Evolutionary conservation across 1,140 invertebrate genomes (phyloP), one percentile per base, ranked within the genome.

Genomic region (Caenorhabditis remanei): DNA sequence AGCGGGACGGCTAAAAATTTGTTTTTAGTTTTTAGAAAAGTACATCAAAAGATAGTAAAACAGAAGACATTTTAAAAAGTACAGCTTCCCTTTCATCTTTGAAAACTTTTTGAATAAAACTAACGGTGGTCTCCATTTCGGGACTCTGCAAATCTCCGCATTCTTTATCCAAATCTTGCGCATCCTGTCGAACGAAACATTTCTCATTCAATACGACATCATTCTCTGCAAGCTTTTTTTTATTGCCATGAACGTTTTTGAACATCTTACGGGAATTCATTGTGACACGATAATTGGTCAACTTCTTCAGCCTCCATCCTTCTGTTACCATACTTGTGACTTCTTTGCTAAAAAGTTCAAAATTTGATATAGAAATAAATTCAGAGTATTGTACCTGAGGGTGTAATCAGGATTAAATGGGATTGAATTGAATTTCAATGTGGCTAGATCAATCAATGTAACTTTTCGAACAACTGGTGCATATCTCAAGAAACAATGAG

Each of bases 161-260:
- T 75, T 75, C 41, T 75, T 48, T 75, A n/a, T 75, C 67, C 67
- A 75, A 75, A 75, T 75, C 41, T 75, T 48, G 67, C 67, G 67
- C 67, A 75, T 75, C 43, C n/a, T 75, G 67, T 19, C 43, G 67
- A 46, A 75, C 67, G 19, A 75, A 75, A 32, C 67, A 75, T 46
- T 75, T 75, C n/a, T 75, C 67, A 75, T 75, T 75, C 41, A 75
- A 19, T 16, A 75, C 67, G 41, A 75, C 67, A 19, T 75, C 67
- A n/a, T 75, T 75, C 24, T 75, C 67, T 75, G 67, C 41, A n/a
- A 46, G 16, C 5, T 11, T 46, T 75, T n/a, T 40, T n/a, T 46
- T 21, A n/a, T 24, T 75, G 2, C 43, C 11, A 48, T 21, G 5
- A n/a, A 48, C 32, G 32, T 32, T 32, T 32, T 32, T 2, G 24